Percentiles rank a stretch among this genome's conserved stretches.
Evolutionary conservation across 2,797 vertebrate genomes (phyloP).

Genomic region (Lemur catta): DNA sequence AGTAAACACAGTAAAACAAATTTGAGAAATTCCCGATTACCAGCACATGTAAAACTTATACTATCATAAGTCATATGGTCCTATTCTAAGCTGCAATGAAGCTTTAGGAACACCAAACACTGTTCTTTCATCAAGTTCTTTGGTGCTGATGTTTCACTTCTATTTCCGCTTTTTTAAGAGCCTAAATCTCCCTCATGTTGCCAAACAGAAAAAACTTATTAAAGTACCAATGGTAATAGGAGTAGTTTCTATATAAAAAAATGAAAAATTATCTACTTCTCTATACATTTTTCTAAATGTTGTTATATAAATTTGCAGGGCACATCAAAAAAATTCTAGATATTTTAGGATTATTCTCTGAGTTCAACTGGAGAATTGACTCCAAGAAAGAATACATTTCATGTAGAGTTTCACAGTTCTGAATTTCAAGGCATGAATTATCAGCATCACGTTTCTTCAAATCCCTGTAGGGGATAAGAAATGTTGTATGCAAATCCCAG

Average conservation of each 20-base stretch:
- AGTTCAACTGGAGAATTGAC: neutral
- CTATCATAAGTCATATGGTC: neutral
- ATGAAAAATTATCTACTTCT: neutral
- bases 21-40: neutral
- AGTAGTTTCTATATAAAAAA: neutral
- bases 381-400: neutral
- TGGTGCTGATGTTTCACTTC: neutral
- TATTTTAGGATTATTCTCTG: slow-evolving; percentile 19
- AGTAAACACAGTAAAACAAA: slow-evolving; percentile 20
- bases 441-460: neutral
- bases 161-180: neutral
- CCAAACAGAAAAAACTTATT: neutral
- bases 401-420: neutral
- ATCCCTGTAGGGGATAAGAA: neutral
- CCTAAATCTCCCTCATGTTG: neutral
- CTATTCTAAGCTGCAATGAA: neutral
- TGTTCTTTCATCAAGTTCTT: neutral
- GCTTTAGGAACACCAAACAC: neutral
- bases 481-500: neutral
- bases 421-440: slow-evolving; percentile 44
- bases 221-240: neutral
- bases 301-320: neutral
- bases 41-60: neutral
- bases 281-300: neutral
- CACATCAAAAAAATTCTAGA: neutral